Evolutionary conservation across 2,113 vertebrate genomes (phyloP), one percentile per base, ranked within the genome.

Genomic region (Pterocles gutturalis): DNA sequence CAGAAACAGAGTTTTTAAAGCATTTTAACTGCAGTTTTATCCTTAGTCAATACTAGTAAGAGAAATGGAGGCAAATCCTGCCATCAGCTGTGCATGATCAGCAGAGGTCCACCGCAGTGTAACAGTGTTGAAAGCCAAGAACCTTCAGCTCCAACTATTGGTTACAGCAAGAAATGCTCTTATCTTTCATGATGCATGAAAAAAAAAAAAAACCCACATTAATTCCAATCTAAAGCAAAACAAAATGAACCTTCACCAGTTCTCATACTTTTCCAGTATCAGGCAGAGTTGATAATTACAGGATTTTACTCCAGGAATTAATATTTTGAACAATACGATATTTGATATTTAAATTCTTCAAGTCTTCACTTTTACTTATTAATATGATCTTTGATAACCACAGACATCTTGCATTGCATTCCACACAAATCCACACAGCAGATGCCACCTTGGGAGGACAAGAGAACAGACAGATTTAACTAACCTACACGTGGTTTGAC

Each of bases 301-400:
- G 94, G 86, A 90, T 95, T 97, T 97, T 87, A 96, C 90, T 92
- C 97, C 87, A 87, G 80, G 77, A 92, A 89, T 76, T 41, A 84
- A 16, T 57, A 71, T 57, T 80, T 82, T 83, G 83, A 89, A 82
- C n/a, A 83, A 67, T 48, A 92, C 7, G 6, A n/a, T 54, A 93
- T 54, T 72, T 73, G 76, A 66, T 45, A 93, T 55, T 86, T 80
- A 58, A 85, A 85, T 73, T 84, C 80, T 83, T 93, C 71, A 92
- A 78, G 60, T 70, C 76, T 95, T 91, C 77, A 65, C 65, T 95
- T 95, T 70, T n/a, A 81, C 65, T 92, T 86, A 71, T 67, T 78
- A 72, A 54, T 29, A 67, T 5, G 43, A 90, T 58, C 88, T 92
- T 36, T 93, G 86, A 89, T 82, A 95, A 92, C 33, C 92, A 95